A percentile compares a stretch with the other conserved stretches of the same genome.
Conservation (phyloP, 92 coral and sea anemone species). For the Phymanthus crucifer region DNA sequence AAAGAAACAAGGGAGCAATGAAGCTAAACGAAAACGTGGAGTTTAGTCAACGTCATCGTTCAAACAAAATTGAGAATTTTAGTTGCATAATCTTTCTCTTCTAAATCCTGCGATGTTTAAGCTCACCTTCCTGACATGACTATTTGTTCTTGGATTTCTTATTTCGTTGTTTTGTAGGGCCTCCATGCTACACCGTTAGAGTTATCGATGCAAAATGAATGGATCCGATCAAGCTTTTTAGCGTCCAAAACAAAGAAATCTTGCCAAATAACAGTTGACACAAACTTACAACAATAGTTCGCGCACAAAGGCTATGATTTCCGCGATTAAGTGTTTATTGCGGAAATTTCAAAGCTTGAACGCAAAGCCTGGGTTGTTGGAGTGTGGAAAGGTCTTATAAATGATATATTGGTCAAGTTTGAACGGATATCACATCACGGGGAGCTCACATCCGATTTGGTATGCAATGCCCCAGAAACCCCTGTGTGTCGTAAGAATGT, state of each 20-base stretch:
- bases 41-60: background rate
- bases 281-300: background rate
- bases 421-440: conserved; percentile 5
- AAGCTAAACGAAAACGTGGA: background rate
- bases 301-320: background rate
- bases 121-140: conserved; percentile 18
- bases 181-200: conserved; percentile 15
- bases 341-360: background rate
- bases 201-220: background rate
- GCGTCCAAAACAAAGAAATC: background rate
- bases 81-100: too few species aligned
- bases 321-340: conserved; percentile 3
- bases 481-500: conserved; percentile 31
- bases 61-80: background rate
- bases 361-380: background rate
- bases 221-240: background rate
- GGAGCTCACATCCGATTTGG: background rate
- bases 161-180: conserved; percentile 11
- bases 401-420: background rate
- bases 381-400: background rate
- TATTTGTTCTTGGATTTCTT: conserved; percentile 13
- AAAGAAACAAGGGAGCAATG: background rate
- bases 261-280: background rate
- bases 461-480: background rate
- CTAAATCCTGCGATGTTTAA: background rate